Evolutionary conservation across 2,888 invertebrate species (phyloP), one percentile per base, ranked within the genome.

Genomic region (Netelia melanura): DNA sequence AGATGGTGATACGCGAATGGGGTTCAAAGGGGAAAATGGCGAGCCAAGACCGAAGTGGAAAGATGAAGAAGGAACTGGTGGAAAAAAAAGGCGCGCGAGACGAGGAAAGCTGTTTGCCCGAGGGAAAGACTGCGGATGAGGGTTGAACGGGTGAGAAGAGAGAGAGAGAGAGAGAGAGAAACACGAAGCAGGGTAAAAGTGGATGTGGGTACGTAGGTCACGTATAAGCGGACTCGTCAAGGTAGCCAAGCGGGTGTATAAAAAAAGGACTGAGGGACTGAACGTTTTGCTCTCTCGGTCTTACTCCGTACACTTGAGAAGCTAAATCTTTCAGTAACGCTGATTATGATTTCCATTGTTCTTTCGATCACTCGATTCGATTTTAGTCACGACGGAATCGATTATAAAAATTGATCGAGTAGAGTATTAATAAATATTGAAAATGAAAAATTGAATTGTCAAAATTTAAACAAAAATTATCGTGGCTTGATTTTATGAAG

Each of bases 121-220:
- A 44, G 65, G 54, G 38, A 52, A 70, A 48, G 62, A 56, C 64
- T 68, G 67, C 54, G 44, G 17, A 56, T 74, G 76, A 61, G 58
- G 58, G n/a, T 54, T 38, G 74, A 68, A 74, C 30, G 44, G 25
- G 25, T 21, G 44, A 74, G 54, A 38, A 67, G 65, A 58, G 17
- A 68, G 61, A 43, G 65, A 58, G 17, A 68, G 61, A 43, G 65
- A 17, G 17, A 17, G 17, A 17, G 17, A 17, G 17, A 17, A 17
- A 17, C 38, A 17, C 23, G 8, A 44, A 43, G 25, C 44, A 68
- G 75, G 71, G 70, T 65, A 76, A 30, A 78, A 80, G 83, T 83
- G 70, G 79, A 54, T 79, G 61, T 61, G 75, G 64, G 54, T 74
- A 74, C 83, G 62, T 74, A 75, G 74, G 83, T 83, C 68, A 74